A percentile compares a stretch with the other conserved stretches of the same genome.
Evolutionary conservation across 2,113 vertebrate species (phyloP).

Genomic region (Ancistrus triradiatus): DNA sequence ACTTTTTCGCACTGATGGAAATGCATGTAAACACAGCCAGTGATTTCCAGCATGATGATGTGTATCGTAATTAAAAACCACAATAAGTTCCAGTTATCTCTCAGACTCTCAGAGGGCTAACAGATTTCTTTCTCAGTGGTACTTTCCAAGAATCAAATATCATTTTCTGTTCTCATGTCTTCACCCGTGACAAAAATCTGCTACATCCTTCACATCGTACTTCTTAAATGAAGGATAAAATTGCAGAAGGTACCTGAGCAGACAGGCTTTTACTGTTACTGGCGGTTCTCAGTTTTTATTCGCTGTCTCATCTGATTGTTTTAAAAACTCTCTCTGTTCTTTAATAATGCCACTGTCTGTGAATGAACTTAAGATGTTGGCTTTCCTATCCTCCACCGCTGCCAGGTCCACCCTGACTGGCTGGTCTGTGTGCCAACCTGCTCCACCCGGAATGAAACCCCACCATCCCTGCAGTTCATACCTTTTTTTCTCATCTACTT

Average conservation of each 20-base stretch:
- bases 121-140: not conserved
- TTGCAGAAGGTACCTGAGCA: conserved; percentile 3
- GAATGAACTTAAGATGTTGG: conserved; percentile 46
- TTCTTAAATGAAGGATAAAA: conserved; percentile 6
- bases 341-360: conserved; percentile 49
- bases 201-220: conserved; percentile 28
- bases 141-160: conserved; percentile 9
- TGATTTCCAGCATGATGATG: too few relatives aligned
- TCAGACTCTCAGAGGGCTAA: not conserved
- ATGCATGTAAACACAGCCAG: too few relatives aligned
- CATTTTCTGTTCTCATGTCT: conserved; percentile 5
- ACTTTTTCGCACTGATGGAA: too few relatives aligned
- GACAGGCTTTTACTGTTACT: conserved; percentile 18
- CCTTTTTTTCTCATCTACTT: conserved; percentile 2
- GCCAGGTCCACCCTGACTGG: conserved; percentile 31
- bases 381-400: conserved; percentile 16
- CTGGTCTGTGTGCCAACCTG: conserved; percentile 10
- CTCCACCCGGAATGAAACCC: conserved; percentile 15
- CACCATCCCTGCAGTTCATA: not conserved
- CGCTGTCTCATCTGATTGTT: conserved; percentile 8
- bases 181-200: conserved; percentile 5
- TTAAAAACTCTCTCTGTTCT: conserved; percentile 24
- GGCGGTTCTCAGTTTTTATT: conserved; percentile 4
- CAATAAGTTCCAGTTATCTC: not conserved
- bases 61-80: too few relatives aligned